Base-by-base conservation (phyloP, 2,113 vertebrate species). In the Ranitomeya imitator region DNA sequence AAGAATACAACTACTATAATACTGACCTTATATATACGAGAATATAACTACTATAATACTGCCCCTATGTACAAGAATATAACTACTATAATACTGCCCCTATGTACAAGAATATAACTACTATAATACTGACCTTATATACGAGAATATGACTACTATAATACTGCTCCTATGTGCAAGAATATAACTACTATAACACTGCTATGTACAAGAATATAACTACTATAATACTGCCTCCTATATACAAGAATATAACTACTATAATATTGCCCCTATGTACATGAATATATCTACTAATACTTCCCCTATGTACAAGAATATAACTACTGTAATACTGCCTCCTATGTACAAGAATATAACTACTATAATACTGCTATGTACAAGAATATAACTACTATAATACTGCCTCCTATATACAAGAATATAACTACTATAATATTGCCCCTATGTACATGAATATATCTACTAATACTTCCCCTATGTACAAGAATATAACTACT, bases 351-450 rank as follows among this genome's bases (percentile, higher is more conserved):
- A 74, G 71, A 74, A 45, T 45, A 74, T 74, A 74, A 18, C 71
- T 74, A 45, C 71, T 74, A 45, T 74, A 74, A 74, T 74, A 74
- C 65, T 74, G 31, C 71, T 74, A 45, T 45, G 15, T 74, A 74
- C 71, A 74, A 74, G 71, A 45, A 74, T 74, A 74, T 45, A 74
- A 73, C 69, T 73, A 73, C 69, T 37, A 69, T 73, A 73, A 73
- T 73, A 73, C 69, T 73, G 69, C 69, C 69, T 10, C 31, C 71
- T 74, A 74, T 74, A 10, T 45, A 74, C 71, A 74, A 74, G 71
- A 74, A 16, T 74, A 74, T 74, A 74, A 74, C 71, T 74, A 74
- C 71, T 74, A 74, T 45, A 74, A 74, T 74, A 74, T 31, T 74
- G 31, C 71, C 16, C 31, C 16, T 74, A 74, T 45, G 16, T 74